These are phyloP conservation scores for Netelia fuscicornis DNA, from an alignment of 2,888 invertebrate genomes.

Conservation along the genomic window DNA sequence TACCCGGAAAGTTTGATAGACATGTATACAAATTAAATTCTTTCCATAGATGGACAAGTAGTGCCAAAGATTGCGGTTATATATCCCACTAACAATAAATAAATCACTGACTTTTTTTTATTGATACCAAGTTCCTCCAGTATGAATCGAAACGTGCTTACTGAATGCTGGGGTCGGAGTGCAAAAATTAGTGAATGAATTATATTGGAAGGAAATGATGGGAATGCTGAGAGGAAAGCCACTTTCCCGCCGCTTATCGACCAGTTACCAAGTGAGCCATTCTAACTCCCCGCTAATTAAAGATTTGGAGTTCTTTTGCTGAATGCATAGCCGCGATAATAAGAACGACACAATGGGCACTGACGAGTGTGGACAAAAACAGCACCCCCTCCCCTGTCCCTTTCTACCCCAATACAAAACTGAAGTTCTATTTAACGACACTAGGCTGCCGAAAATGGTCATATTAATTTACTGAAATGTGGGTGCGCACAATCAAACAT, in stretches of 20 bases:
- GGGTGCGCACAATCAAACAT: slow-evolving; percentile 41
- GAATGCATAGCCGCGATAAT: slow-evolving; percentile 68
- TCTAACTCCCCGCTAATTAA: slow-evolving; percentile 26
- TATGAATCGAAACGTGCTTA: slow-evolving; percentile 29
- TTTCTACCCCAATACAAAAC: neutral
- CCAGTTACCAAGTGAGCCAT: neutral
- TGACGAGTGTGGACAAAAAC: slow-evolving; percentile 31
- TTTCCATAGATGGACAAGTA: neutral
- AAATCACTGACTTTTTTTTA: slow-evolving; percentile 2
- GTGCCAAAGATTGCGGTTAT: slow-evolving; percentile 9
- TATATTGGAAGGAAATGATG: slow-evolving; percentile 23
- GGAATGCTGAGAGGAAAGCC: slow-evolving; percentile 9
- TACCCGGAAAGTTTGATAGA: neutral
- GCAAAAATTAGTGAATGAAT: slow-evolving; percentile 29
- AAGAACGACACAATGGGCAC: slow-evolving; percentile 74
- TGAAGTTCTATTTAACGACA: slow-evolving; percentile 27
- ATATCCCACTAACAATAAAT: neutral
- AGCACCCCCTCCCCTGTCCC: neutral
- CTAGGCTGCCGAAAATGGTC: slow-evolving; percentile 39
- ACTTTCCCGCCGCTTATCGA: slow-evolving; percentile 6
- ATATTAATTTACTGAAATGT: slow-evolving; percentile 46
- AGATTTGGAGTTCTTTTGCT: slow-evolving; percentile 50
- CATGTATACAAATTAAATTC: neutral
- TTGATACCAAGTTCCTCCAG: slow-evolving; percentile 68
- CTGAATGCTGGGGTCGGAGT: slow-evolving; percentile 32